Evolutionary conservation across 2,888 invertebrate genomes (phyloP), one percentile per base, ranked within the genome.

Genomic region (Ophioninae sp.): DNA sequence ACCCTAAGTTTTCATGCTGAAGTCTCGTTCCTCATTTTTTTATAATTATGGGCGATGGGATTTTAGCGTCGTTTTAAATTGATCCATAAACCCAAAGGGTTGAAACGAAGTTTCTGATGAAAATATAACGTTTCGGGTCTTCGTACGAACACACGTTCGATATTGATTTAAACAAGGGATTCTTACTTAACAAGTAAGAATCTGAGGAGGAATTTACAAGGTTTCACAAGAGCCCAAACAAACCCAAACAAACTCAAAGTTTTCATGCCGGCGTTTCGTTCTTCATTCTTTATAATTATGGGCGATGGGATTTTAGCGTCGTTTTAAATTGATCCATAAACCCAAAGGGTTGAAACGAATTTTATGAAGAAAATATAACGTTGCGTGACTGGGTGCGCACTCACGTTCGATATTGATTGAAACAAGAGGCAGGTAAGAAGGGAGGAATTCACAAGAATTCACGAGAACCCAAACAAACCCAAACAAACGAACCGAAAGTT

Each of bases 1-100:
- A 30, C 3, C 2, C 30, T 59, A 68, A 75, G 65, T 72, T 72
- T 84, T 75, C 75, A 79, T 84, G 81, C 61, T 44, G 57, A 44
- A 6, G 17, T 5, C 17, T 59, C 67, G 67, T 81, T 81, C 70
- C 50, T 69, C 64, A 30, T 30, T 30, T 30, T n/a, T 30, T 30
- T 1, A 30, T 50, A 50, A 50, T 50, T 50, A 50, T 17, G 50
- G 50, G 6, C 17, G 17, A 13, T 50, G 13, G 6, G 50, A 50
- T 50, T 50, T 17, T 50, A 2, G 50, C 30, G 3, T 30, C 30
- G 30, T 30, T 30, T 7, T 7, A 50, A 68, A 57, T 57, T 8
- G 30, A 37, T 70, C 37, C n/a, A 6, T 7, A 57, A 10, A 37
- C 10, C 37, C 30, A 21, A 30, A 10, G 20, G 8, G n/a, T 6